These are phyloP conservation scores for Lumbricus terrestris DNA, from an alignment of 2,888 invertebrate genomes.

Conservation along the genomic window DNA sequence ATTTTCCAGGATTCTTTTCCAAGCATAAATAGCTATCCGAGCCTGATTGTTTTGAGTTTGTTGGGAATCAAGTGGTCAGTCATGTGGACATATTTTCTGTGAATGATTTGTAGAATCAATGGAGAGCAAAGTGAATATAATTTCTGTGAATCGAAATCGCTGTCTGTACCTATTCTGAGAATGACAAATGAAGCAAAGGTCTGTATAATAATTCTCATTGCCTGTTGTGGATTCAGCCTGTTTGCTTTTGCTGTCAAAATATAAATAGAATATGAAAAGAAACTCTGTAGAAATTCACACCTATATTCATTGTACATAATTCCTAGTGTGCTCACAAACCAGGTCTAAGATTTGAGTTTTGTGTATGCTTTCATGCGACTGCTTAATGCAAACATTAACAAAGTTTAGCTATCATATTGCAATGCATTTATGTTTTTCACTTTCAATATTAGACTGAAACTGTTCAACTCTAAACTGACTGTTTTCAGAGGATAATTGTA, in stretches of 20 bases:
- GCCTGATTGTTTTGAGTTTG: neutral
- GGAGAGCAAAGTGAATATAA: slow-evolving; percentile 70
- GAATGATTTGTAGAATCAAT: slow-evolving; percentile 46
- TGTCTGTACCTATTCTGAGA: slow-evolving; percentile 83
- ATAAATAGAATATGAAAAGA: no score
- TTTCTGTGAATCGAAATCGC: slow-evolving; percentile 88
- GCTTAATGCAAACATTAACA: no score
- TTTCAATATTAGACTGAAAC: no score
- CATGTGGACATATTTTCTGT: neutral
- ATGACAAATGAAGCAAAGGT: slow-evolving; percentile 82
- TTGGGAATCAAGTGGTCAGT: neutral
- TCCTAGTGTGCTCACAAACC: no score
- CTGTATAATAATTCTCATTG: neutral
- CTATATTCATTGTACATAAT: neutral
- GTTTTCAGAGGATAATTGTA: neutral
- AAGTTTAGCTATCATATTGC: no score
- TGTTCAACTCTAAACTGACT: neutral
- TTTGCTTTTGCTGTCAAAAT: neutral
- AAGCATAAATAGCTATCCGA: neutral
- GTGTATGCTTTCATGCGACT: no score
- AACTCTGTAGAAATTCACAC: neutral
- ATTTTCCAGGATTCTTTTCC: neutral
- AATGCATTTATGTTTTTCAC: no score
- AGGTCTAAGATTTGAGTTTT: no score
- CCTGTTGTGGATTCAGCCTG: neutral